Evolutionary conservation across 2,888 invertebrate species (phyloP).

Genomic region (Tanaodytes sp.): DNA sequence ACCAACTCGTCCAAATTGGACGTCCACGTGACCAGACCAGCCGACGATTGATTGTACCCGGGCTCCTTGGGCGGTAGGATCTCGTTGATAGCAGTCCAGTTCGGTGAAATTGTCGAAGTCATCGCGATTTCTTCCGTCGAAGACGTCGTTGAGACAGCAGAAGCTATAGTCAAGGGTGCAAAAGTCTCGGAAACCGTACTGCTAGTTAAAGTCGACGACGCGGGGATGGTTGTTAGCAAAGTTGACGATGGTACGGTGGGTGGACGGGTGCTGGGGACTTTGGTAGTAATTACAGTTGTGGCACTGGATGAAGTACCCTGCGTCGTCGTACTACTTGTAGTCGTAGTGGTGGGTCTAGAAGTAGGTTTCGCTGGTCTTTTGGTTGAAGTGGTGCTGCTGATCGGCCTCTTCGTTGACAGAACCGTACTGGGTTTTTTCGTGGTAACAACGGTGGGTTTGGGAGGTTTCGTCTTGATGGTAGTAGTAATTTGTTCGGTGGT

Average conservation of each 20-base stretch:
- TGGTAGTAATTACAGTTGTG: no score
- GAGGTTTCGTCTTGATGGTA: conserved; percentile 43
- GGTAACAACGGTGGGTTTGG: conserved; percentile 43
- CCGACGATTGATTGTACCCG: conserved; percentile 61
- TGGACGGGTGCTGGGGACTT: conserved; percentile 35
- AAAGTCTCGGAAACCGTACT: conserved; percentile 5
- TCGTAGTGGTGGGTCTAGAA: conserved; percentile 48
- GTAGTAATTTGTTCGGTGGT: conserved; percentile 41
- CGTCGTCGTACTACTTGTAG: no score
- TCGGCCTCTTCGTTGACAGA: conserved; percentile 52
- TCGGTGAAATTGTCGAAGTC: conserved; percentile 27
- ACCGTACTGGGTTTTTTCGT: conserved; percentile 57
- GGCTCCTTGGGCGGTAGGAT: conserved; percentile 55
- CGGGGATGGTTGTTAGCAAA: conserved; percentile 6
- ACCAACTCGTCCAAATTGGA: conserved; percentile 70
- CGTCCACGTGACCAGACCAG: conserved; percentile 75
- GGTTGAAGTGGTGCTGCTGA: conserved; percentile 38
- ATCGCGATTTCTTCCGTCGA: conserved; percentile 28
- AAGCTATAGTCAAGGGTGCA: conserved; percentile 37
- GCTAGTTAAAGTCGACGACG: conserved; percentile 2
- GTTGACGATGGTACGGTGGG: conserved; percentile 11
- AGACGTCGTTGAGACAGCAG: conserved; percentile 36
- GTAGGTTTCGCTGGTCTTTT: conserved; percentile 51
- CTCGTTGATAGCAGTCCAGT: conserved; percentile 57
- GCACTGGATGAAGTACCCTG: no score